These are phyloP conservation scores for Microcebus griseorufus DNA, from an alignment of 2,113 vertebrate species.

Conservation along the genomic window DNA sequence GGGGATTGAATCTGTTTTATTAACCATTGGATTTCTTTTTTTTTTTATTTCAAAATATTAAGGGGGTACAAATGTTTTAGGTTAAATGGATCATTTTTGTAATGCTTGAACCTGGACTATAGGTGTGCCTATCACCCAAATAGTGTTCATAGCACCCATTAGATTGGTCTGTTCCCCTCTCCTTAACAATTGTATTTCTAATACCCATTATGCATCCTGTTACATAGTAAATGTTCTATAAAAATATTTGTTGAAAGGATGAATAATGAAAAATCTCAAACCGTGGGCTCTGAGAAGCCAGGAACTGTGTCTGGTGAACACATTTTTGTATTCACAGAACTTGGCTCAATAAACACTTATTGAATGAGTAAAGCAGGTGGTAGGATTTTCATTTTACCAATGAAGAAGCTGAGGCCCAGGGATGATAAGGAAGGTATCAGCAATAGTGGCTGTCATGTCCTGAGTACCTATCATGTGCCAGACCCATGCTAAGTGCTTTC, in stretches of 20 bases:
- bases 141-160: no score
- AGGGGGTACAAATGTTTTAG: no score
- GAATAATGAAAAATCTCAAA: neutral
- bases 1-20: neutral
- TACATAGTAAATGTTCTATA: neutral
- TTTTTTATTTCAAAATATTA: no score
- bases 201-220: neutral
- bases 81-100: no score
- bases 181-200: neutral
- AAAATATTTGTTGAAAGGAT: neutral
- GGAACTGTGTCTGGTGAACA: neutral
- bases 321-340: neutral
- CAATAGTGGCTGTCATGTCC: neutral
- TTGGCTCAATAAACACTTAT: constrained; percentile 11
- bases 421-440: neutral
- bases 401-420: neutral
- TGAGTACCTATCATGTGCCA: neutral
- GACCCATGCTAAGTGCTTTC: neutral
- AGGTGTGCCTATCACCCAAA: no score
- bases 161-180: no score
- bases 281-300: neutral
- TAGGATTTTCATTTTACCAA: neutral
- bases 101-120: no score
- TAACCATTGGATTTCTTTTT: neutral
- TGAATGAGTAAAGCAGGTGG: constrained; percentile 35